A percentile compares a stretch with the other conserved stretches of the same genome.
Conservation (phyloP, 1,140 invertebrate species). For the Spodoptera frugiperda region DNA sequence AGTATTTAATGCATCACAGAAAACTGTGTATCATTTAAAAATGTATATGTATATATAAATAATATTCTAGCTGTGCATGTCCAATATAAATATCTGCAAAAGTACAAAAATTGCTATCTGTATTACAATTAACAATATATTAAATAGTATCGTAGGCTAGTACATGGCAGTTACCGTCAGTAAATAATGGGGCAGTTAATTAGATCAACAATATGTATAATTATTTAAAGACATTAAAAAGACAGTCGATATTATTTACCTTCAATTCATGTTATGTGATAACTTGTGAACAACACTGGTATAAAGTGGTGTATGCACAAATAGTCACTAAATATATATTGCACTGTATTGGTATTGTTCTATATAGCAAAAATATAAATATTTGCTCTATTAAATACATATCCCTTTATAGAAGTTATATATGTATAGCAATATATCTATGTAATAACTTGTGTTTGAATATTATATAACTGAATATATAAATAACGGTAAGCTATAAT, state of each 20-base stretch:
- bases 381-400: neutral
- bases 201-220: conserved; percentile 13
- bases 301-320: too few species aligned
- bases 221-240: neutral
- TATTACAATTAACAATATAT: conserved; percentile 13
- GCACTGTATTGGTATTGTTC: too few species aligned
- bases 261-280: too few species aligned
- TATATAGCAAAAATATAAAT: neutral
- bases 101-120: conserved; percentile 23
- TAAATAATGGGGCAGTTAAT: neutral
- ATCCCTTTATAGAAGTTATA: neutral
- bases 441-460: neutral
- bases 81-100: conserved; percentile 5
- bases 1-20: too few species aligned
- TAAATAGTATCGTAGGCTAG: neutral
- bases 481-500: neutral
- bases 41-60: too few species aligned
- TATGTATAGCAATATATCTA: neutral
- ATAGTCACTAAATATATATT: too few species aligned
- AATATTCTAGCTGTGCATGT: neutral
- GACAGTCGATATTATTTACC: too few species aligned
- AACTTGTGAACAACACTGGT: too few species aligned
- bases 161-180: neutral
- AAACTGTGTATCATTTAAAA: too few species aligned
- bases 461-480: neutral